Base-by-base conservation (phyloP, 2,888 invertebrate species). In the Sclerodermus sp. region DNA sequence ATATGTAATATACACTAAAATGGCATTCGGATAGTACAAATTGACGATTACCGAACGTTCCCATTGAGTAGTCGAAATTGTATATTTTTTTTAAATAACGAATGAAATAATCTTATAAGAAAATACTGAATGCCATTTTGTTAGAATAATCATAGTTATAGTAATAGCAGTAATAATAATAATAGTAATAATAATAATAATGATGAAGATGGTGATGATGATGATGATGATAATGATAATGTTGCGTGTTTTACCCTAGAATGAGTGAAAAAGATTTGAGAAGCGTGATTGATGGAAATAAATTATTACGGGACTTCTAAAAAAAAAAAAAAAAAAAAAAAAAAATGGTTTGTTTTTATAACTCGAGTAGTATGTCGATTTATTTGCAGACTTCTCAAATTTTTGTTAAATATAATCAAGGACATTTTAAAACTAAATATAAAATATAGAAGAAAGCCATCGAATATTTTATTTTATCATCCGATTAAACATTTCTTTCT, bases 1-100 rank as follows among this genome's bases (percentile, higher is more conserved):
- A 66, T 60, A 60, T 72, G 74, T 74, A 74, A 71, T 55, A 73
- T 71, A 73, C 52, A 59, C 54, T 52, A 77, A 77, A 77, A 76
- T 77, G 77, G 77, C 77, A 77, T 77, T 77, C 76, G 76, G 76
- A 76, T 66, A 77, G 77, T 77, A 77, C 77, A 77, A 77, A 76
- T 62, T 68, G 66, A 70, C 70, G 71, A 68, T 74, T 72, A 71
- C 62, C 63, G 65, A 67, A 69, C 68, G 67, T 74, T 73, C 74
- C 67, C 68, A 72, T 71, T 71, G 67, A 67, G 68, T 74, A 77
- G 70, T 76, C 71, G 70, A 76, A 76, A 77, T 76, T 77, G 75
- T 77, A 76, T 77, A 77, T 77, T 77, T 77, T 77, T 77, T 76
- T 77, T 77, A 77, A 76, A 66, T 68, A 64, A 62, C 59, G 67